Base-by-base conservation (phyloP, 2,888 invertebrate genomes). In the Macrophya alboannulata region DNA sequence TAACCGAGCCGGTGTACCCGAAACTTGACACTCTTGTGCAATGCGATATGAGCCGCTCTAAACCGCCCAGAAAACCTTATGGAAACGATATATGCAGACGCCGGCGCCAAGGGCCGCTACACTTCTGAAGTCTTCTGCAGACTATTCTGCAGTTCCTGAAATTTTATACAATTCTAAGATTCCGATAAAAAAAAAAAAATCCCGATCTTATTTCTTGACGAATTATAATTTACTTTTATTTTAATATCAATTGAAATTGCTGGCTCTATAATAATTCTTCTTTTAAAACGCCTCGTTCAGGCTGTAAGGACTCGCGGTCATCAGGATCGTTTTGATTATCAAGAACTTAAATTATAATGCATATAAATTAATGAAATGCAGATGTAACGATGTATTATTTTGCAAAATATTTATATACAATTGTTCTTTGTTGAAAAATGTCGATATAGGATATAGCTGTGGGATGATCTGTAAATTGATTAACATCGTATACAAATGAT, bases 11-110 rank as follows among this genome's bases (percentile, higher is more conserved):
- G 65, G 71, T 68, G 83, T 83, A 88, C 87, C 87, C 87, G 91
- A 90, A 90, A 92, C 89, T 89, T 88, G 92, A 92, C 89, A 91
- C 90, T 89, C 90, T 89, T 91, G 91, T 91, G 92, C 84, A 87
- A 88, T 71, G 77, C 86, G 86, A 88, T 86, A 85, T 82, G 79
- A 85, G 86, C 88, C 87, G 88, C 77, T 84, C 48, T 31, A 71
- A 83, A 68, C 65, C 68, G 48, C 31, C 43, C 48, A 51, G 65
- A 62, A 48, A 83, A 83, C 68, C 71, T 83, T 71, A 71, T 83
- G 83, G 83, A 83, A 83, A 83, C n/a, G 83, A 83, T 83, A 83
- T 48, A 31, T 31, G 31, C 31, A 68, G 68, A 68, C 83, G 83
- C 83, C 83, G 83, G 83, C 83, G 83, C 83, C 68, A 83, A 48